Conservation (phyloP, 2,113 vertebrate species). For the Sterrhoptilus dennistouni region DNA sequence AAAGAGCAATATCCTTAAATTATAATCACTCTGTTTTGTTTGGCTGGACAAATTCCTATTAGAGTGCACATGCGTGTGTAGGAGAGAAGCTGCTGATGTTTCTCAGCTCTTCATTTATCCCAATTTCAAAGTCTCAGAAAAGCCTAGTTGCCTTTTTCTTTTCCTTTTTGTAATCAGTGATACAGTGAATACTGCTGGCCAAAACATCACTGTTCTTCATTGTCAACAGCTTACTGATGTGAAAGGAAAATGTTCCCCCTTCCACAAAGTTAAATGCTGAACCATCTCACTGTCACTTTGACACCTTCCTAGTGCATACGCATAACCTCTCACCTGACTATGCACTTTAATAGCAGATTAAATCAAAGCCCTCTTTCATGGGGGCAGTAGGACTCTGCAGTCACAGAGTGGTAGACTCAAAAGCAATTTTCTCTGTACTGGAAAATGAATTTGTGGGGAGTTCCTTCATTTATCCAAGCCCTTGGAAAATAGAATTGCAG, state of each 20-base stretch:
- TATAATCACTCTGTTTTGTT: background rate
- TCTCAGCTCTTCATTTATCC: background rate
- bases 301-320: background rate
- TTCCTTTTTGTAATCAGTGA: background rate
- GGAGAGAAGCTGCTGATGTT: background rate
- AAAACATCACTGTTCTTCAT: background rate
- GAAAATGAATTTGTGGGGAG: constrained; percentile 23
- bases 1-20: background rate
- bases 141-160: background rate
- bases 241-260: background rate
- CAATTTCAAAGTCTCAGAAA: background rate
- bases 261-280: background rate
- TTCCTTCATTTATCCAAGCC: background rate
- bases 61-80: background rate
- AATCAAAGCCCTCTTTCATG: background rate
- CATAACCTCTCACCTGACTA: background rate
- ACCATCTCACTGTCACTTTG: background rate
- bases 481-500: constrained; percentile 22
- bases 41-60: background rate
- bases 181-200: background rate
- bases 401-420: background rate
- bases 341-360: background rate
- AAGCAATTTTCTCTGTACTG: background rate
- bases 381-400: background rate
- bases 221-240: background rate